phyloP scores from a whole-genome alignment of 2,113 vertebrate species.

The Charadrius vociferus region DNA sequence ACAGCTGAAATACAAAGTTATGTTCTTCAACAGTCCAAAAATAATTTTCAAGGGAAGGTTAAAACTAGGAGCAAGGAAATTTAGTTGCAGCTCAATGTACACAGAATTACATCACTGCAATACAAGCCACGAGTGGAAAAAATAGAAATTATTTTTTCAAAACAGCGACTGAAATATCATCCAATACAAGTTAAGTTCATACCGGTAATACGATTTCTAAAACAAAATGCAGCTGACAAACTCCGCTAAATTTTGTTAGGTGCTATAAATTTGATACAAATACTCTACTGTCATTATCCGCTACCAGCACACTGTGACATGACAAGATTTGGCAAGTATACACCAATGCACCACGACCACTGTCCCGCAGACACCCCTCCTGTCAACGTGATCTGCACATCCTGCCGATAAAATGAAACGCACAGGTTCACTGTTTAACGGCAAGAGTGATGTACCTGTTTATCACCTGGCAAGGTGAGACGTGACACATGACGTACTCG shows the following conservation, averaged over 20 bases:
- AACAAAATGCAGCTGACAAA: background rate
- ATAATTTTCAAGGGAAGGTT: background rate
- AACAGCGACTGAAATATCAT: fast-evolving
- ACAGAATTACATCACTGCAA: background rate
- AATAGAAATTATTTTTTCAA: background rate
- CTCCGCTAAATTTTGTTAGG: too few species aligned
- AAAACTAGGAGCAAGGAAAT: background rate
- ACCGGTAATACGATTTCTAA: fast-evolving
- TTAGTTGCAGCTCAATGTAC: background rate
- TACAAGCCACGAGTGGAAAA: fast-evolving
- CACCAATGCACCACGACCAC: fast-evolving
- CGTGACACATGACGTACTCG: fast-evolving
- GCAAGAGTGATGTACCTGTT: fast-evolving
- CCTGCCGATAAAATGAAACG: fast-evolving
- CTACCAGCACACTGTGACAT: background rate
- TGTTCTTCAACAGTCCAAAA: background rate
- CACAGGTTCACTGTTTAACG: fast-evolving
- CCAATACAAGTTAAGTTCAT: background rate
- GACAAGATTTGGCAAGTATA: background rate
- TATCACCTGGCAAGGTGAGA: fast-evolving
- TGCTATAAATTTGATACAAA: background rate
- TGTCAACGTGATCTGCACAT: fast-evolving
- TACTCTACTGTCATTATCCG: fast-evolving
- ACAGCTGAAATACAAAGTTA: background rate
- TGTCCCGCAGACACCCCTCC: background rate